phyloP scores from a whole-genome alignment of 2,797 vertebrate genomes.

The Anolis apletophallus region DNA sequence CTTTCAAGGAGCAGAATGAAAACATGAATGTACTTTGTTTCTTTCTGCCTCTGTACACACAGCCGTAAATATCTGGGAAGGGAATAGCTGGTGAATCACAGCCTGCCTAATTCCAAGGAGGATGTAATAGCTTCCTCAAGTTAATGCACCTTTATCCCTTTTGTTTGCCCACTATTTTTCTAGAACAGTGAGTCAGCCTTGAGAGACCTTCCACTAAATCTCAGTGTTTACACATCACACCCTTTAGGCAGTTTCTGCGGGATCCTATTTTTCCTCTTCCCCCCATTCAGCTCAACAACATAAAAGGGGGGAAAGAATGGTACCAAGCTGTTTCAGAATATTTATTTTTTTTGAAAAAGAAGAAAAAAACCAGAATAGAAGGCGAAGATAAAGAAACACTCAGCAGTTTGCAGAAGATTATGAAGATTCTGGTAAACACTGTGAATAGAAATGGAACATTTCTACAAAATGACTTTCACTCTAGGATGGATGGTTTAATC shows the following conservation, averaged over 20 bases:
- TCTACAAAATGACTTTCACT: constrained; percentile 7
- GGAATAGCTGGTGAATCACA: constrained; percentile 54
- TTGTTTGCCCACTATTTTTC: constrained; percentile 62
- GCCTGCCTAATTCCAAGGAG: constrained; percentile 54
- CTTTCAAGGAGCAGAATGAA: not conserved
- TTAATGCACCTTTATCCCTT: constrained; percentile 50
- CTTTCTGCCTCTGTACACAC: not conserved
- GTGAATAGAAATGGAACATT: not conserved
- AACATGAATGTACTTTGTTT: constrained; percentile 2
- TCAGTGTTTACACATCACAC: constrained; percentile 36
- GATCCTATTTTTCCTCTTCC: constrained; percentile 29
- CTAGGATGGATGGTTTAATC: constrained; percentile 22
- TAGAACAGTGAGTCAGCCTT: constrained; percentile 58
- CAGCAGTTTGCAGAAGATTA: constrained; percentile 26
- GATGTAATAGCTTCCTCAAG: constrained; percentile 28
- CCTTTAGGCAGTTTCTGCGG: constrained; percentile 7
- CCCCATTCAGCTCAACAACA: not conserved
- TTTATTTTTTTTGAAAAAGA: not conserved
- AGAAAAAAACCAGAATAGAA: not conserved
- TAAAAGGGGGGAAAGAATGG: not conserved
- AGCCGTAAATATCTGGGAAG: constrained; percentile 44
- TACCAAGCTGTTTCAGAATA: not conserved
- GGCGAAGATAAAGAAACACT: constrained; percentile 32
- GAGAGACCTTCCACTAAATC: constrained; percentile 49
- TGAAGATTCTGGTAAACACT: constrained; percentile 14